phyloP scores from a whole-genome alignment of 2,113 vertebrate species.

The Ameiurus melas region DNA sequence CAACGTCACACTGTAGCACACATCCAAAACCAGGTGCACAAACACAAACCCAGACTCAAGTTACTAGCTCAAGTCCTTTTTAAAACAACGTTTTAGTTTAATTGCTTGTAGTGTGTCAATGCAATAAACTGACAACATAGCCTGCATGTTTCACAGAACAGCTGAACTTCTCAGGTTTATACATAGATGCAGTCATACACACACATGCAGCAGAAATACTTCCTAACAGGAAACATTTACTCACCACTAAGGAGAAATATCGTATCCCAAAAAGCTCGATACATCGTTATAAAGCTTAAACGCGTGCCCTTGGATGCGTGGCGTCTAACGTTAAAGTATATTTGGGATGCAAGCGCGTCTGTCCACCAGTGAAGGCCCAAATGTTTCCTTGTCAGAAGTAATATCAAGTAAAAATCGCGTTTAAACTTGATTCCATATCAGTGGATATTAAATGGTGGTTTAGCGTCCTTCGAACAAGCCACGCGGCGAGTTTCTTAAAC shows the following conservation, averaged over 20 bases:
- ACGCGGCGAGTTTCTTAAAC: neutral
- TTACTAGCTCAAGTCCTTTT: neutral
- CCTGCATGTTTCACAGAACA: neutral
- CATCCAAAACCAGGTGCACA: neutral
- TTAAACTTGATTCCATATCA: slow-evolving; percentile 14
- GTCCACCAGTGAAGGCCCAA: slow-evolving; percentile 16
- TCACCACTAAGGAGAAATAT: slow-evolving; percentile 75
- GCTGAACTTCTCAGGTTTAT: neutral
- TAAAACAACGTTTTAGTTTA: neutral
- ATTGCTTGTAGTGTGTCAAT: neutral
- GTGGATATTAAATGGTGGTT: neutral
- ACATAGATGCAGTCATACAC: neutral
- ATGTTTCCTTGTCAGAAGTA: neutral
- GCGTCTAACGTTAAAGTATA: slow-evolving; percentile 3
- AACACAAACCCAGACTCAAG: neutral
- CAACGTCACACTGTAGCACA: neutral
- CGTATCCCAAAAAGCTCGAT: slow-evolving; percentile 72
- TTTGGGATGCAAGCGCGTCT: slow-evolving; percentile 13
- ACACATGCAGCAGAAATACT: neutral
- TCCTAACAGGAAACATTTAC: slow-evolving; percentile 1
- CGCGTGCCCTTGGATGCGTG: slow-evolving; percentile 4
- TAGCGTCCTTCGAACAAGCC: neutral
- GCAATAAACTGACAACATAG: neutral
- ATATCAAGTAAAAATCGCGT: neutral
- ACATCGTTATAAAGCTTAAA: slow-evolving; percentile 63